phyloP scores from a whole-genome alignment of 1,140 invertebrate species.

The Riptortus pedestris region DNA sequence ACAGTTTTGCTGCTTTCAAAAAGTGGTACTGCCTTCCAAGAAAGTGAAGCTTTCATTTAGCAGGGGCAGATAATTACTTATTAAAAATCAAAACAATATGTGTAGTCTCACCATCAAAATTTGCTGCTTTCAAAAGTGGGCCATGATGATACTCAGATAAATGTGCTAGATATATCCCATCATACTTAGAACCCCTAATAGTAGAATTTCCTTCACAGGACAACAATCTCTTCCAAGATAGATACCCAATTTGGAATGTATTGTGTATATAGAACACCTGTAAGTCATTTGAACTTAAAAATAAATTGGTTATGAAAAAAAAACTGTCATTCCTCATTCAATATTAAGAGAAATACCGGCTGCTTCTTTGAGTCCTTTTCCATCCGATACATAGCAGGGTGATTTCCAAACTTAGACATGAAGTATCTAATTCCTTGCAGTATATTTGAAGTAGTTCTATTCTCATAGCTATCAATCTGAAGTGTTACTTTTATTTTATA shows the following conservation, averaged over 20 bases:
- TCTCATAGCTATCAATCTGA: slow-evolving; percentile 41
- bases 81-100: not conserved
- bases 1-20: slow-evolving; percentile 41
- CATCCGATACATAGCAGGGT: slow-evolving; percentile 44
- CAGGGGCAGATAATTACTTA: not conserved
- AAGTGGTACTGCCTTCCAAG: slow-evolving; percentile 42
- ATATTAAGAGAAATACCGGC: slow-evolving; percentile 38
- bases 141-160: slow-evolving; percentile 40
- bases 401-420: slow-evolving; percentile 37
- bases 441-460: slow-evolving; percentile 40
- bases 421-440: slow-evolving; percentile 38
- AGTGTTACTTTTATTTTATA: slow-evolving; percentile 41
- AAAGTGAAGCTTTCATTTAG: slow-evolving; percentile 27
- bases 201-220: slow-evolving; percentile 41
- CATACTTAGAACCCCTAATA: slow-evolving; percentile 41
- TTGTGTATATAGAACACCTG: slow-evolving; percentile 45
- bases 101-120: slow-evolving; percentile 42
- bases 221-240: slow-evolving; percentile 42
- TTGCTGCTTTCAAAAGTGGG: slow-evolving; percentile 43
- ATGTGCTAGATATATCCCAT: slow-evolving; percentile 47
- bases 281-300: slow-evolving; percentile 11
- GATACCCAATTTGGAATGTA: slow-evolving; percentile 43
- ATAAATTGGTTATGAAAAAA: not conserved
- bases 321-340: not conserved
- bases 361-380: slow-evolving; percentile 38